Base-by-base conservation (phyloP, 2,888 invertebrate genomes). In the Crepidodera aurea region DNA sequence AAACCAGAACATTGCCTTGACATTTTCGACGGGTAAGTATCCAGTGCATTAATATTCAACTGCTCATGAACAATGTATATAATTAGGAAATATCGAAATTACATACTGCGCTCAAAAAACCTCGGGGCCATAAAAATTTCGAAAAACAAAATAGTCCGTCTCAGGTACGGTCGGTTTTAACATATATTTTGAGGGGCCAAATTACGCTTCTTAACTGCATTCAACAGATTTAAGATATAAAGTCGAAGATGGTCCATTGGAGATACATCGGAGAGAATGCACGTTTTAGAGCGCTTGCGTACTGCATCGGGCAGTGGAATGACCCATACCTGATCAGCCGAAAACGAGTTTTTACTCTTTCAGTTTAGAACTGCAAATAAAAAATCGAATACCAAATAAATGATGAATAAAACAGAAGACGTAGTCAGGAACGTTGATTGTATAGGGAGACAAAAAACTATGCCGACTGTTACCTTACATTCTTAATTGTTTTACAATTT, bases 261-360 rank as follows among this genome's bases (percentile, higher is more conserved):
- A 48, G 54, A 51, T 60, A 39, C 50, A 25, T 54, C 32, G 34
- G 29, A 53, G 53, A 54, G 60, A 60, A 60, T 60, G 57, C 73
- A 70, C 62, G 59, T 46, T 65, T 51, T 58, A 60, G 27, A 44
- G 67, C 67, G 70, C 64, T 64, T 69, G 73, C 68, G 73, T 60
- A 60, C 60, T 72, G 69, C 73, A 70, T 70, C 69, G 65, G 67
- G 64, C 74, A 74, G 77, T 73, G 76, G 77, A 78, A 78, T 77
- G 77, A 78, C 77, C 77, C 71, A 77, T 76, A 75, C 76, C 74
- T 75, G 77, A 73, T 72, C 73, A 70, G 70, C 73, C 76, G 69
- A 77, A 77, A 77, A 78, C 77, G 68, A 76, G 77, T 78, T 78
- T 76, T 76, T 75, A 71, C 71, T 74, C 73, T 72, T 73, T 71